Base-by-base conservation (phyloP, 2,797 vertebrate species). In the Cynopterus sphinx region DNA sequence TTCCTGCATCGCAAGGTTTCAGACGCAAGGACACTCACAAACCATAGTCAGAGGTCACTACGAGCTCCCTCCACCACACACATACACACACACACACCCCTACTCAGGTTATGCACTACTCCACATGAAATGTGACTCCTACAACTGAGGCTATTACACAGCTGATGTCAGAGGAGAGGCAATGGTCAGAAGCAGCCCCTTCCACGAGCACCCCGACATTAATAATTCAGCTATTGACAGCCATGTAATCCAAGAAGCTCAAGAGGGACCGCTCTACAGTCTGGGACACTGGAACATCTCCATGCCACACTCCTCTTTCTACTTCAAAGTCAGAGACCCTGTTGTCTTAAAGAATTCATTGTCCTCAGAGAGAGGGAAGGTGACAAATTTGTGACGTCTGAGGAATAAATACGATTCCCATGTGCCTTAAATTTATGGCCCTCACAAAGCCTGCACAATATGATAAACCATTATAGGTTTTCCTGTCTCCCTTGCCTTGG, bases 201-300 rank as follows among this genome's bases (percentile, higher is more conserved):
- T 96, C 89, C 83, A 86, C 79, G 91, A 95, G 75, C 91, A 97
- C 91, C 55, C 65, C 61, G 70, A 85, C 96, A 97, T 98, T 91
- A 97, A 98, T 98, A 98, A 98, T 98, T 98, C 81, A 98, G 82
- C 92, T 91, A 84, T 95, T 97, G 97, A 94, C 91, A 92, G 95
- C 82, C 91, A 95, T 17, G 93, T 86, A 98, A 98, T 88, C 31
- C 16, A 94, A 98, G 96, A 24, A 67, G 53, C 96, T 92, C 39
- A 82, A 79, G 36, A 94, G 86, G 94, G 93, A 85, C 8, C 1
- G 77, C 83, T 88, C 70, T 73, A 49, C 3, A 28, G 57, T 2
- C 96, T 92, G 71, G 85, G 94, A 87, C 3, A 61, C 0, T 31
- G 31, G 93, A 91, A 49, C 53, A 90, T 57, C 96, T 81, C 71